Evolutionary conservation across 2,113 vertebrate species (phyloP).

Genomic region (Thamnophis sirtalis): DNA sequence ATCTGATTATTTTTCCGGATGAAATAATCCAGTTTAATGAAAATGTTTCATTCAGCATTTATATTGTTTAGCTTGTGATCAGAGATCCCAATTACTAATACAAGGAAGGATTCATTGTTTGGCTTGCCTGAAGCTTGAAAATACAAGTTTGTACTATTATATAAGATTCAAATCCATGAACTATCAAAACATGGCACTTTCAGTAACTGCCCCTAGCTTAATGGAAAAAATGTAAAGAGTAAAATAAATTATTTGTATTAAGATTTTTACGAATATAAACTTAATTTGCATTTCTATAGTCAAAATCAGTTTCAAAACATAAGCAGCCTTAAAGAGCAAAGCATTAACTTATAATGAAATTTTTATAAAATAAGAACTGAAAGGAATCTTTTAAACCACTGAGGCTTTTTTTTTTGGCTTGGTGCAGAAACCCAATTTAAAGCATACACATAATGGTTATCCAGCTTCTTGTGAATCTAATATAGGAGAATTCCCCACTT

Average conservation of each 20-base stretch:
- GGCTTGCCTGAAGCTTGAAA: constrained; percentile 4
- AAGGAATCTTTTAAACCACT: background rate
- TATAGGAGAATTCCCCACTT: background rate
- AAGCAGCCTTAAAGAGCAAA: background rate
- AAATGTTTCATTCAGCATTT: constrained; percentile 47
- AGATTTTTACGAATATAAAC: background rate
- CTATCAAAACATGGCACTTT: constrained; percentile 9
- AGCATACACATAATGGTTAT: background rate
- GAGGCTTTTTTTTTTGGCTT: background rate
- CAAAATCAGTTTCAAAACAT: background rate
- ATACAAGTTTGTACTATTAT: constrained; percentile 16
- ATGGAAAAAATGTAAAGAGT: background rate
- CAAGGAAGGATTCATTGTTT: constrained; percentile 40
- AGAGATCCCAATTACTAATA: constrained; percentile 34
- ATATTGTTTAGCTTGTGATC: constrained; percentile 40
- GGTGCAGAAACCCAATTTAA: background rate
- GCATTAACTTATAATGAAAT: background rate
- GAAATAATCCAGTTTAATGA: constrained; percentile 38
- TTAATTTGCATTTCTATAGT: background rate
- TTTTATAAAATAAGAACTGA: background rate
- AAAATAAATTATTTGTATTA: background rate
- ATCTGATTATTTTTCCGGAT: constrained; percentile 42
- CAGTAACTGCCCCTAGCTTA: background rate
- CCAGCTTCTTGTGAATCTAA: background rate
- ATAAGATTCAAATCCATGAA: constrained; percentile 1